Conservation (phyloP, 2,888 invertebrate species). For the Mayetiola destructor region DNA sequence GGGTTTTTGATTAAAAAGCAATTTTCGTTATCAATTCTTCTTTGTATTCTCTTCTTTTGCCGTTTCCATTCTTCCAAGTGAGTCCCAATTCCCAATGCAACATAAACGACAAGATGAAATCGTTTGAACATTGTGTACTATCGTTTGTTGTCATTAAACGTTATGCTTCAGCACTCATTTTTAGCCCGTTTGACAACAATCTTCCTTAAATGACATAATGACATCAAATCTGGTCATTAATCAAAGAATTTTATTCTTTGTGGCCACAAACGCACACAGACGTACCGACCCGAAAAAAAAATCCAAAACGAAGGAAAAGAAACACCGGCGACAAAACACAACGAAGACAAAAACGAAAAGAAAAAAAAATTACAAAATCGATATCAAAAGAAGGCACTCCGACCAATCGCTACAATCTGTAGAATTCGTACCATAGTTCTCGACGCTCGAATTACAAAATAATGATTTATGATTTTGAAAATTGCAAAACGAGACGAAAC, state of each 20-base stretch:
- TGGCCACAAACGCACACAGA: conserved; percentile 3
- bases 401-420: no score
- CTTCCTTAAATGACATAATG: conserved; percentile 12
- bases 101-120: no score
- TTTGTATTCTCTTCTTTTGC: neutral
- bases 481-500: conserved; percentile 3
- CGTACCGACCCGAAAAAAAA: neutral
- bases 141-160: no score
- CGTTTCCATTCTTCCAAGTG: no score
- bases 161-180: neutral
- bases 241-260: conserved; percentile 6
- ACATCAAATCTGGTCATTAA: conserved; percentile 13
- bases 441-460: no score
- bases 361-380: neutral
- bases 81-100: no score
- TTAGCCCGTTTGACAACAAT: neutral
- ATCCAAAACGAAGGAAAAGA: neutral
- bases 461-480: conserved; percentile 8
- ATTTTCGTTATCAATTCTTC: conserved; percentile 11
- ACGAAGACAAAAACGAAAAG: neutral
- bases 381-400: neutral
- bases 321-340: neutral
- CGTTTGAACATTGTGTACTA: no score
- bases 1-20: conserved; percentile 2
- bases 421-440: no score